These are phyloP conservation scores for Phataginus tricuspis DNA, from an alignment of 2,797 vertebrate species.

Conservation along the genomic window DNA sequence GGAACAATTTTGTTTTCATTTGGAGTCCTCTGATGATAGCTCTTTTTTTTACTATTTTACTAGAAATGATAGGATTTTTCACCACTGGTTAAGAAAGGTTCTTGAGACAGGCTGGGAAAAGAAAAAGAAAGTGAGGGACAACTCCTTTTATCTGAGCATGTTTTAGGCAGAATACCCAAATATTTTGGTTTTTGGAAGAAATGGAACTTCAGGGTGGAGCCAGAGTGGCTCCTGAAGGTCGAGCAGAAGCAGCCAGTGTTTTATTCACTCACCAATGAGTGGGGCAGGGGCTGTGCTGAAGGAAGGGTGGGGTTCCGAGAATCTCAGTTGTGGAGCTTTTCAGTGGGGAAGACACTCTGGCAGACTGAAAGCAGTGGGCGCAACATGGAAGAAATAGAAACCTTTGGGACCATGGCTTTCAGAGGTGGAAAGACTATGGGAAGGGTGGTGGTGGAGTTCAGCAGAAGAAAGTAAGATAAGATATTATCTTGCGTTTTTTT, in stretches of 20 bases:
- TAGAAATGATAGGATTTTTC: not conserved
- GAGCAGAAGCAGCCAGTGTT: not conserved
- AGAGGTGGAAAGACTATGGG: not conserved
- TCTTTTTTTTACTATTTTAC: not conserved
- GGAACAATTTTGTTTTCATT: constrained; percentile 19
- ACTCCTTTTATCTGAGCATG: not conserved
- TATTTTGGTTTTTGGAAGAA: not conserved
- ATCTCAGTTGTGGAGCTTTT: not conserved
- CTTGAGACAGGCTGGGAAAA: not conserved
- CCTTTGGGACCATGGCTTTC: not conserved
- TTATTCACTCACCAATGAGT: not conserved
- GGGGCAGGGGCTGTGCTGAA: not conserved
- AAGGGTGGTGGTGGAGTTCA: not conserved
- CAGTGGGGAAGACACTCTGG: not conserved
- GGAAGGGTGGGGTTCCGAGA: not conserved
- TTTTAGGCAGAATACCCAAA: not conserved
- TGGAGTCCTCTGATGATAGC: not conserved
- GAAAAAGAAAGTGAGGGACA: not conserved
- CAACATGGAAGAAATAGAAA: not conserved
- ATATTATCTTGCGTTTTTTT: not conserved
- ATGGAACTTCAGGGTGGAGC: not conserved
- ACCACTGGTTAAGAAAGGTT: not conserved
- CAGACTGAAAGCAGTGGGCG: not conserved
- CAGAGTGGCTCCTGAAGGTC: not conserved
- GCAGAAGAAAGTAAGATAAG: not conserved